Conservation (phyloP, 2,113 vertebrate genomes). For the Lipophrys pholis region DNA sequence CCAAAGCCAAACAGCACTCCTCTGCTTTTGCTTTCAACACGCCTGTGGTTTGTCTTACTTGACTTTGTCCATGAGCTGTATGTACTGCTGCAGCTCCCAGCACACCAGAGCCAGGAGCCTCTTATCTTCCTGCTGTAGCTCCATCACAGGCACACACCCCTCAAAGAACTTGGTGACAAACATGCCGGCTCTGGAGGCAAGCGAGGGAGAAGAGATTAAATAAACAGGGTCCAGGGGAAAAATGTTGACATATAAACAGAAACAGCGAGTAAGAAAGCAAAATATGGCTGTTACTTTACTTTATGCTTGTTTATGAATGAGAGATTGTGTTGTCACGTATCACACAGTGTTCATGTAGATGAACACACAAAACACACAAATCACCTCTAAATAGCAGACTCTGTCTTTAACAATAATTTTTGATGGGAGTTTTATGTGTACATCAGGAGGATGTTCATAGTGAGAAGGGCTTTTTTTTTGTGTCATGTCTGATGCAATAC, state of each 20-base stretch:
- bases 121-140: conserved; percentile 88
- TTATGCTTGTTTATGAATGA: conserved; percentile 67
- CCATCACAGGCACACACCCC: conserved; percentile 88
- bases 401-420: conserved; percentile 28
- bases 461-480: conserved; percentile 22
- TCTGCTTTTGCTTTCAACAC: not conserved
- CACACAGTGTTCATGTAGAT: conserved; percentile 26
- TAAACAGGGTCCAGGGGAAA: conserved; percentile 17
- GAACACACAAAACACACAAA: conserved; percentile 18
- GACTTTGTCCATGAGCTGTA: conserved; percentile 92
- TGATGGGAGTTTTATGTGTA: conserved; percentile 36
- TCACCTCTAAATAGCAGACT: conserved; percentile 16
- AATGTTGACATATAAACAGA: not conserved
- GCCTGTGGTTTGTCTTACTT: conserved; percentile 80
- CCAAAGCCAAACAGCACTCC: not conserved
- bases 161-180: conserved; percentile 96
- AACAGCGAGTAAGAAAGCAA: conserved; percentile 5
- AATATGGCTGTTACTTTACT: conserved; percentile 54
- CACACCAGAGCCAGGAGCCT: conserved; percentile 88
- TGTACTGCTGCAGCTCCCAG: conserved; percentile 90
- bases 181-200: conserved; percentile 89
- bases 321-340: conserved; percentile 52
- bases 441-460: conserved; percentile 42
- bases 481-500: conserved; percentile 64
- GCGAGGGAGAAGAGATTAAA: not conserved